These are phyloP conservation scores for Parnassius apollo DNA, from an alignment of 2,888 invertebrate genomes.

Conservation along the genomic window DNA sequence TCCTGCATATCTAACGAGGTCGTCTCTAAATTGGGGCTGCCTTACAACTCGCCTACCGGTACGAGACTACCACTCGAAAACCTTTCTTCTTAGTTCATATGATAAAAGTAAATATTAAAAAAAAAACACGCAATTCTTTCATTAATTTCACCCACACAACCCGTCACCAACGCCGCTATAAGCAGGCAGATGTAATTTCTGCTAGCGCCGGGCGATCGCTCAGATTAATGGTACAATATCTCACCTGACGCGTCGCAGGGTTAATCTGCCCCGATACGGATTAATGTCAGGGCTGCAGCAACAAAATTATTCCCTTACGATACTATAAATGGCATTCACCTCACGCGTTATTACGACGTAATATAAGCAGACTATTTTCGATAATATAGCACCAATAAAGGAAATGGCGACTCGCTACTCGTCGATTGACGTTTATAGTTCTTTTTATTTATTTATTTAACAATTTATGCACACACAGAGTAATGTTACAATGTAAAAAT, in stretches of 20 bases:
- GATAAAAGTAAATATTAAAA: background rate
- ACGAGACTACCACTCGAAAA: too few relatives aligned
- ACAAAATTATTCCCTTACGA: constrained; percentile 12
- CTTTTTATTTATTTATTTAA: too few relatives aligned
- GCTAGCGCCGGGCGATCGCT: constrained; percentile 32
- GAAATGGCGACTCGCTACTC: too few relatives aligned
- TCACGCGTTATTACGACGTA: background rate
- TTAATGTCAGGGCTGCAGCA: constrained; percentile 38
- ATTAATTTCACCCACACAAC: constrained; percentile 8
- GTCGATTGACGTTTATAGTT: too few relatives aligned
- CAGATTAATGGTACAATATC: constrained; percentile 54
- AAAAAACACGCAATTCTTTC: background rate
- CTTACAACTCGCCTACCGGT: too few relatives aligned
- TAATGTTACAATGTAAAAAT: too few relatives aligned
- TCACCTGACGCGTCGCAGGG: constrained; percentile 44
- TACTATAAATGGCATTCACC: background rate
- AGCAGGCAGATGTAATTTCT: constrained; percentile 22
- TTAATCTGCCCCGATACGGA: constrained; percentile 45
- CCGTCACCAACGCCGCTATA: constrained; percentile 1
- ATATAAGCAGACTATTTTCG: background rate
- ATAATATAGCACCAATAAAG: background rate
- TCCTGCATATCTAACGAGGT: too few relatives aligned
- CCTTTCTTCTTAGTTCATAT: too few relatives aligned
- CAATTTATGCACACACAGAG: too few relatives aligned
- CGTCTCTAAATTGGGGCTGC: too few relatives aligned